A percentile compares a stretch with the other conserved stretches of the same genome.
Conservation (phyloP, 2,113 vertebrate species). For the Cranoglanis bouderius region DNA sequence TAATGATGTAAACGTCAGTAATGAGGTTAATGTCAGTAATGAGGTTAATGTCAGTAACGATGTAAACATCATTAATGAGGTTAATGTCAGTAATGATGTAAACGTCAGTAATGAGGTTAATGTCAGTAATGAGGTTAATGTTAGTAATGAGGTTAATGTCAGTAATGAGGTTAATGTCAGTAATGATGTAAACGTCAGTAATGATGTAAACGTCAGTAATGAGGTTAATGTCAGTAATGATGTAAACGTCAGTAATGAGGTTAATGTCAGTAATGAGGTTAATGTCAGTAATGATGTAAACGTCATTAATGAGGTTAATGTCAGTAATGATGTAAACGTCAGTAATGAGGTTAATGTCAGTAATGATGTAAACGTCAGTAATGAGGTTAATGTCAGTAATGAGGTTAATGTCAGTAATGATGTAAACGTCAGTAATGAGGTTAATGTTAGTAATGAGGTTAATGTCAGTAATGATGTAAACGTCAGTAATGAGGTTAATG, state of each 20-base stretch:
- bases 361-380: not conserved
- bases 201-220: not conserved
- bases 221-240: not conserved
- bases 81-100: not conserved
- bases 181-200: too few relatives aligned
- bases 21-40: not conserved
- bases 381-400: not conserved
- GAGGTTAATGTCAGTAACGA: not conserved
- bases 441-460: too few relatives aligned
- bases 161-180: not conserved
- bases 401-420: not conserved
- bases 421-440: accelerated
- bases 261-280: too few relatives aligned
- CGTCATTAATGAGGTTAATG: too few relatives aligned
- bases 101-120: not conserved
- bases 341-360: not conserved
- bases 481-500: too few relatives aligned
- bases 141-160: not conserved
- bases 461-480: not conserved
- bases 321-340: accelerated
- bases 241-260: not conserved
- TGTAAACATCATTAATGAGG: too few relatives aligned
- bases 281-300: too few relatives aligned
- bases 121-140: not conserved
- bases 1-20: not conserved